Evolutionary conservation across 1,140 invertebrate species (phyloP), one percentile per base, ranked within the genome.

Genomic region (Atta cephalotes): DNA sequence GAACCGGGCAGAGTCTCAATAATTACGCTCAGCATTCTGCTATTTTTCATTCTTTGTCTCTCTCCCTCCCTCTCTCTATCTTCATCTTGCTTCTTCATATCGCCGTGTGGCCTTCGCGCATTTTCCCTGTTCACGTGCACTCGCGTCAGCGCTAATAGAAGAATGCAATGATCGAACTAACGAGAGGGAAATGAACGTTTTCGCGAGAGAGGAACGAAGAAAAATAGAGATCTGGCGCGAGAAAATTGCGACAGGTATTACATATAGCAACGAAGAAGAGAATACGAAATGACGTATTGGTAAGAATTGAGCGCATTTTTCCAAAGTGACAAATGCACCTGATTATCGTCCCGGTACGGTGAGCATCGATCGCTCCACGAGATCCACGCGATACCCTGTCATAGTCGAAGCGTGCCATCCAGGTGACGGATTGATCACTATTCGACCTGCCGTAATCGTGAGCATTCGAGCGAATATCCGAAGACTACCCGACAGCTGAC

Each of bases 261-360:
- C 53, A 84, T 31, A 84, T 31, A 56, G 62, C 51, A 87, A 89
- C 28, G 60, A 85, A 89, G 81, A 86, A 89, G 66, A 84, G 70
- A 74, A 84, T 84, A 84, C 56, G 70, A 72, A 85, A 88, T 90
- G 92, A 93, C 87, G 91, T 91, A 92, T 91, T 82, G 90, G 87
- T 81, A 87, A 89, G 87, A 87, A 89, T 82, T 88, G 88, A 58
- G 79, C 31, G 35, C 78, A 84, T 92, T 93, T 92, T 92, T 93
- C 90, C 87, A 89, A 39, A 84, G 87, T 93, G 92, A 93, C 91
- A 92, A 93, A 93, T 92, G 90, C 79, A 84, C 62, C 81, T 88
- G 89, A 93, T 93, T 92, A 89, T 28, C 88, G 81, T 49, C 14
- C 51, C 62, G 71, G 45, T 45, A 65, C 60, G 88, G 87, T 88